Base-by-base conservation (phyloP, 1,140 invertebrate species). In the Leptopilina boulardi region DNA sequence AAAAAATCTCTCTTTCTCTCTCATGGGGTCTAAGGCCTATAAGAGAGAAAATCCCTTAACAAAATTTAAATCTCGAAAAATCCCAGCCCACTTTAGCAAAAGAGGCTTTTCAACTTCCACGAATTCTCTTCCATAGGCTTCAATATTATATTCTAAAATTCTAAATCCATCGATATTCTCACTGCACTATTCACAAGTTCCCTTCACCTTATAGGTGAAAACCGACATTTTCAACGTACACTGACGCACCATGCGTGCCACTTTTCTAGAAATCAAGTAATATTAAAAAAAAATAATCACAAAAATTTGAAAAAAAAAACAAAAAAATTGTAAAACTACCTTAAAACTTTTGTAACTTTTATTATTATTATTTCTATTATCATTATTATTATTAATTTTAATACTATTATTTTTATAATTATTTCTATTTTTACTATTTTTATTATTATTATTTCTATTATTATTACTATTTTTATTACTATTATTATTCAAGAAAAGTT, bases 161-260 rank as follows among this genome's bases (percentile, higher is more conserved):
- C 26, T 30, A 66, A 66, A 66, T 30, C 21, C 59, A 66, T 66
- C 59, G 59, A 66, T n/a, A n/a, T 66, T 66, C 15, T 66, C 59
- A 66, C 59, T 26, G 59, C 59, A 66, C 59, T 30, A 66, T 66
- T 66, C 59, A 66, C 59, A 4, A 66, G 59, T 30, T 30, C 59
- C 59, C 59, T 66, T 66, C 59, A 66, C 59, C 59, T 66, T 30
- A n/a, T n/a, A 13, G 13, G 59, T 34, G 23, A 66, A 30, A 66
- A 15, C 59, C 21, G 26, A 66, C 51, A 51, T n/a, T 18, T 51
- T 30, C 21, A 26, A 66, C n/a, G n/a, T n/a, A n/a, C 56, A 66
- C 21, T 34, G 5, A 66, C 59, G 26, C 59, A 66, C 13, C n/a
- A 66, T 66, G 11, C 21, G 59, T 66, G 59, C 59, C 59, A 66